Percentiles rank a stretch among this genome's conserved stretches.
Conservation (phyloP, 2,797 vertebrate genomes). For the Chromis chromis region DNA sequence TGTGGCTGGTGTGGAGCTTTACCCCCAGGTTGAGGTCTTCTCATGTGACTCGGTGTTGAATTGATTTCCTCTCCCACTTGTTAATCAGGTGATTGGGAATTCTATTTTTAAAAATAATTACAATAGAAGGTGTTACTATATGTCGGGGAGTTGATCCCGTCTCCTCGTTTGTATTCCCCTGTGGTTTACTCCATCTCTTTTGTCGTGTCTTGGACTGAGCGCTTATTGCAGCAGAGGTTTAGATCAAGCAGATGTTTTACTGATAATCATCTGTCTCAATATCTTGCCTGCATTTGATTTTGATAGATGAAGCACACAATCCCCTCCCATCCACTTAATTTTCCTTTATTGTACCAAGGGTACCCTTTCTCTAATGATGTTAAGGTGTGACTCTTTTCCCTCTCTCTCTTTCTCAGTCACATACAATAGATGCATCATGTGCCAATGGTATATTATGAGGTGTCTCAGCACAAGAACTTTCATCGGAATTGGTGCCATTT, state of each 20-base stretch:
- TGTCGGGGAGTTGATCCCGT: not conserved
- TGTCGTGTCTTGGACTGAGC: constrained; percentile 2
- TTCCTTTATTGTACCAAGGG: not conserved
- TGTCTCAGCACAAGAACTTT: not conserved
- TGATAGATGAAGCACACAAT: not conserved
- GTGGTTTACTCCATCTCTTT: not conserved
- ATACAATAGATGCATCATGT: not conserved
- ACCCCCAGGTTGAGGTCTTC: constrained; percentile 15
- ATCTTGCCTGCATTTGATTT: not conserved
- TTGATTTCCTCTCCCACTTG: constrained; percentile 8
- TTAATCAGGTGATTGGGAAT: not conserved
- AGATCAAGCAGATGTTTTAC: constrained; percentile 4
- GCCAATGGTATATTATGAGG: not conserved
- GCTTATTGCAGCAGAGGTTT: constrained; percentile 2
- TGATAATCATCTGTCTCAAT: constrained; percentile 2
- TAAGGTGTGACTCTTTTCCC: not conserved
- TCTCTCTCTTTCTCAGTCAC: not conserved
- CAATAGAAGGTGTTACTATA: not conserved
- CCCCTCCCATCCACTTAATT: not conserved
- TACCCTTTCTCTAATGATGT: not conserved
- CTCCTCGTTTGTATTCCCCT: not conserved
- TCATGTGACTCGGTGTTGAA: not conserved
- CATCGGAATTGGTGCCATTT: not conserved
- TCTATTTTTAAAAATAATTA: not conserved
- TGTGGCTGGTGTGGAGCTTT: not conserved